These are phyloP conservation scores for Mirza zaza DNA, from an alignment of 2,113 vertebrate genomes.

Conservation along the genomic window DNA sequence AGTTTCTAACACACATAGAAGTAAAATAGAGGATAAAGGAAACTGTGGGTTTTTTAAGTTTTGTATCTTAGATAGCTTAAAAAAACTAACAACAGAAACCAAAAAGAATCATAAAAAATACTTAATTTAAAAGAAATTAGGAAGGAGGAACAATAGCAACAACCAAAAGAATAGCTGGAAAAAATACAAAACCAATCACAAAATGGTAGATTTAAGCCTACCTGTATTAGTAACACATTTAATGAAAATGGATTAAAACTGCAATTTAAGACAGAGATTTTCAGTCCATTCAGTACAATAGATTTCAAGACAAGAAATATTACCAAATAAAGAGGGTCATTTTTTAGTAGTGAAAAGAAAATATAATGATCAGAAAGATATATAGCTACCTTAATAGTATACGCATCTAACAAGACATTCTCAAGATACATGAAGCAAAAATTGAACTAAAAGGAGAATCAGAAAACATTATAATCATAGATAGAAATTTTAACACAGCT, in stretches of 20 bases:
- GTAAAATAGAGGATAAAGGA: background rate
- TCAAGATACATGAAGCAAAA: background rate
- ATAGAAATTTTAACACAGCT: background rate
- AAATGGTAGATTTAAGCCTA: background rate
- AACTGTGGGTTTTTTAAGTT: background rate
- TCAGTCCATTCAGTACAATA: background rate
- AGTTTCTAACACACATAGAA: background rate
- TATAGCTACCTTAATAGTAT: background rate
- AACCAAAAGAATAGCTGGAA: background rate
- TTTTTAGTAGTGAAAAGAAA: background rate
- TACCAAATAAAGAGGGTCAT: background rate
- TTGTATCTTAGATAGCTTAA: background rate
- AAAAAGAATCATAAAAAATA: background rate
- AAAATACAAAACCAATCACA: background rate
- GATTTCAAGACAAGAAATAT: constrained; percentile 9
- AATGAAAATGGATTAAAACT: background rate
- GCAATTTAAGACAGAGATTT: background rate
- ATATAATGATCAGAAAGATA: background rate
- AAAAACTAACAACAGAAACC: background rate
- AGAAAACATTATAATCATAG: background rate
- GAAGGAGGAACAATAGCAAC: background rate
- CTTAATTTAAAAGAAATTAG: background rate
- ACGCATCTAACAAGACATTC: background rate
- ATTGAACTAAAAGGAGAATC: background rate
- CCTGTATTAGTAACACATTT: background rate